These are phyloP conservation scores for Tipula vernalis DNA, from an alignment of 2,888 invertebrate species.

Conservation along the genomic window DNA sequence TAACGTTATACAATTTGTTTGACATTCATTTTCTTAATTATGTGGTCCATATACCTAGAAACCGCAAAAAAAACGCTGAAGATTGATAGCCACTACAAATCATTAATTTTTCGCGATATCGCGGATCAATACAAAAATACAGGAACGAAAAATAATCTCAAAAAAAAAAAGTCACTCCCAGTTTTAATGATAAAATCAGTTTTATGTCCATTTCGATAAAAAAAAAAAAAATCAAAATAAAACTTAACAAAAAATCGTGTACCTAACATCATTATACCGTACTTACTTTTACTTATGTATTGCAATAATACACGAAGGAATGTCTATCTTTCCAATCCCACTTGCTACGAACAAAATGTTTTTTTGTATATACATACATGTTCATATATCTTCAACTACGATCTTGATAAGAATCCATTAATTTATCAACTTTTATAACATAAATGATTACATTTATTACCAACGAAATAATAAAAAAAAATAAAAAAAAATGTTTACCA, in stretches of 20 bases:
- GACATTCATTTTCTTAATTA: not conserved
- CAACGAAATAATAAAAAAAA: not conserved
- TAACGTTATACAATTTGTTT: not conserved
- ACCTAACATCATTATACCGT: not conserved
- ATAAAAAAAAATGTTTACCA: not conserved
- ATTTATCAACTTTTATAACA: not conserved
- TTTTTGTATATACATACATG: too few relatives aligned
- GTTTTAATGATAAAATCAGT: not conserved
- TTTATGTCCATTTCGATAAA: not conserved
- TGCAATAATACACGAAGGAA: not conserved
- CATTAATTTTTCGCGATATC: not conserved
- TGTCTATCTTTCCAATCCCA: not conserved
- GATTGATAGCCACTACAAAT: not conserved
- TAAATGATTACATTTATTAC: not conserved
- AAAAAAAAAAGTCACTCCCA: not conserved
- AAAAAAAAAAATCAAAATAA: not conserved
- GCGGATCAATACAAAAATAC: not conserved
- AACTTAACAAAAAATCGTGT: not conserved
- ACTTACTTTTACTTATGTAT: not conserved
- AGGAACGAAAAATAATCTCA: not conserved
- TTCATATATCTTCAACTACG: not conserved
- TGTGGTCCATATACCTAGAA: not conserved
- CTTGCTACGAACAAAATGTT: not conserved
- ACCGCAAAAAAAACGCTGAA: not conserved
- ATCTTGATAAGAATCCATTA: constrained; percentile 4